phyloP scores from a whole-genome alignment of 1,140 invertebrate species.

The Leptonema lineaticorne region DNA sequence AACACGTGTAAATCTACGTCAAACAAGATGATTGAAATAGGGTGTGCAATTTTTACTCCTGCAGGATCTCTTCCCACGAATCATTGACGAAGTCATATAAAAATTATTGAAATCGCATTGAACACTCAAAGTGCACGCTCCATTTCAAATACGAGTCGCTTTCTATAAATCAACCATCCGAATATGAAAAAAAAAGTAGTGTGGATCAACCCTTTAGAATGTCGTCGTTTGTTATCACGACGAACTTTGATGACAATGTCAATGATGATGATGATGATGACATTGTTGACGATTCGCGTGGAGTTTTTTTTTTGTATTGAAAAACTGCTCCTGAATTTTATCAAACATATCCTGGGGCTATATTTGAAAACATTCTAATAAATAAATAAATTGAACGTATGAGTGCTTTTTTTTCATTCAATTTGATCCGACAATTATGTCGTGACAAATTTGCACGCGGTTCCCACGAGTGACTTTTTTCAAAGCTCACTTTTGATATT shows the following conservation, averaged over 20 bases:
- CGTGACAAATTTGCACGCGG: conserved; percentile 1
- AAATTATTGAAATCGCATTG: conserved; percentile 10
- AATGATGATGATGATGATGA: neutral
- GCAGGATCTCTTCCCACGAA: conserved; percentile 1
- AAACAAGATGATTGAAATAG: neutral
- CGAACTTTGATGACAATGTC: neutral
- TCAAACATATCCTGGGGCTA: conserved; percentile 37
- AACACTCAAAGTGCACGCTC: conserved; percentile 34
- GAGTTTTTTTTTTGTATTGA: neutral
- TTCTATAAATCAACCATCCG: conserved; percentile 1
- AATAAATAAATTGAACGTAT: conserved; percentile 39
- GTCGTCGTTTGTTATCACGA: neutral
- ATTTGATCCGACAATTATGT: conserved; percentile 26
- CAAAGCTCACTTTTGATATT: too few relatives aligned
- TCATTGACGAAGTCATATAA: neutral
- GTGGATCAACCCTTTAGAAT: too few relatives aligned
- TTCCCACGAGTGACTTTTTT: neutral
- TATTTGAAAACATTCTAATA: conserved; percentile 44
- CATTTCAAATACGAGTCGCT: conserved; percentile 34
- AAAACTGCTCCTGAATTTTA: conserved; percentile 19
- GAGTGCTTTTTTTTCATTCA: too few relatives aligned
- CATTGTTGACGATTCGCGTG: neutral
- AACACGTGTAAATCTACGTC: neutral
- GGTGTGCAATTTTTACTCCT: too few relatives aligned
- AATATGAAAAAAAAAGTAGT: neutral